Conservation (phyloP, 2,888 invertebrate genomes). For the Empis stercorea region DNA sequence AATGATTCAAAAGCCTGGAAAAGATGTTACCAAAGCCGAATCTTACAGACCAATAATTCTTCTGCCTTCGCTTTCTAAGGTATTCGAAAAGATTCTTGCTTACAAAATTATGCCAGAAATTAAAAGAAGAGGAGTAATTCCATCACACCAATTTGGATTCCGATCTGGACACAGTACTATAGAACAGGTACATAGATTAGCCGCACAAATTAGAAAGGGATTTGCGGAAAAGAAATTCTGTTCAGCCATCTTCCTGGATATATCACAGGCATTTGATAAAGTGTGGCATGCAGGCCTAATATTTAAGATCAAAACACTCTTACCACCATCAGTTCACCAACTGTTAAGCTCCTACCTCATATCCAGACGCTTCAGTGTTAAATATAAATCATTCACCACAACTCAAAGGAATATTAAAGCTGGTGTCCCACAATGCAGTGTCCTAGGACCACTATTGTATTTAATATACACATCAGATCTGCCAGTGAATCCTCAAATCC, state of each 20-base stretch:
- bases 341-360: neutral
- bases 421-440: neutral
- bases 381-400: neutral
- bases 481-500: neutral
- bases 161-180: neutral
- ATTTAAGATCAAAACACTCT: neutral
- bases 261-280: neutral
- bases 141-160: neutral
- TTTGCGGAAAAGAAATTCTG: neutral
- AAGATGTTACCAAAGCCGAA: neutral
- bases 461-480: neutral
- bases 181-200: neutral
- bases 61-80: neutral
- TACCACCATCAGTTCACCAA: neutral
- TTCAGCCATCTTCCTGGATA: neutral
- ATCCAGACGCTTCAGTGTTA: neutral
- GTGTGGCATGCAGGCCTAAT: neutral
- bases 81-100: constrained; percentile 1
- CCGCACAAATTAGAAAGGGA: neutral
- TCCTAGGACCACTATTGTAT: neutral
- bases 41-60: constrained; percentile 3
- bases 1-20: constrained; percentile 4
- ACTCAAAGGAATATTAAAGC: neutral
- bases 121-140: neutral
- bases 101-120: neutral